These are phyloP conservation scores for Peromyscus californicus DNA, from an alignment of 2,113 vertebrate genomes.

Conservation along the genomic window DNA sequence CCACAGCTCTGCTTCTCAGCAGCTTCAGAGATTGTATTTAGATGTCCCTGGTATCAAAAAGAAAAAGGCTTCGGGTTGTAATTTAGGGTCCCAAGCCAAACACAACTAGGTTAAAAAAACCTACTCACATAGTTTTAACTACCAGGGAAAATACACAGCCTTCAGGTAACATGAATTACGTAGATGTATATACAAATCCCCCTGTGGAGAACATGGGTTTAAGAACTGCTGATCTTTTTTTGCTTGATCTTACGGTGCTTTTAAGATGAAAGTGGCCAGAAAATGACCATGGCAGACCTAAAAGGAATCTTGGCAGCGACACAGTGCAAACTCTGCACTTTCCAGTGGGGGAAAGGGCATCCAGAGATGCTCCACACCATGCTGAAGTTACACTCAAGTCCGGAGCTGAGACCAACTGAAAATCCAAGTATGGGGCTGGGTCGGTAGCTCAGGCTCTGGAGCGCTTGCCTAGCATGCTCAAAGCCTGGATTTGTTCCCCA, in stretches of 20 bases:
- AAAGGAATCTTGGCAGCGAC: not conserved
- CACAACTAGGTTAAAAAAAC: not conserved
- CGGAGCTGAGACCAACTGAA: not conserved
- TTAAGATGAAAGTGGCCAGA: constrained; percentile 42
- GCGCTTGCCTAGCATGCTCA: rapidly evolving
- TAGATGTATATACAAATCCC: not conserved
- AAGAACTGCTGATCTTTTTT: not conserved
- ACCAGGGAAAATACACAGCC: not conserved
- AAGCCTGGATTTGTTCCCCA: not conserved
- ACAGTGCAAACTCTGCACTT: not conserved
- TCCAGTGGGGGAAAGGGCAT: not conserved
- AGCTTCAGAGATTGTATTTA: not conserved
- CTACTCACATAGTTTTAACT: not conserved
- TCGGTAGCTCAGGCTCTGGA: too few relatives aligned
- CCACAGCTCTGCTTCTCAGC: not conserved
- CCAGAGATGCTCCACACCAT: rapidly evolving
- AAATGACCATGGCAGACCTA: constrained; percentile 7
- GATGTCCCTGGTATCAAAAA: not conserved
- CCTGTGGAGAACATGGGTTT: not conserved
- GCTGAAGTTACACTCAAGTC: not conserved
- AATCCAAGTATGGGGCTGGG: not conserved
- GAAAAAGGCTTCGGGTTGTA: not conserved
- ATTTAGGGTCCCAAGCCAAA: not conserved
- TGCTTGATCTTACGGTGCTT: constrained; percentile 8
- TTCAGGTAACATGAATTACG: not conserved